A percentile compares a stretch with the other conserved stretches of the same genome.
phyloP scores from a whole-genome alignment of 2,113 vertebrate genomes.

The Cephalophus harveyi region DNA sequence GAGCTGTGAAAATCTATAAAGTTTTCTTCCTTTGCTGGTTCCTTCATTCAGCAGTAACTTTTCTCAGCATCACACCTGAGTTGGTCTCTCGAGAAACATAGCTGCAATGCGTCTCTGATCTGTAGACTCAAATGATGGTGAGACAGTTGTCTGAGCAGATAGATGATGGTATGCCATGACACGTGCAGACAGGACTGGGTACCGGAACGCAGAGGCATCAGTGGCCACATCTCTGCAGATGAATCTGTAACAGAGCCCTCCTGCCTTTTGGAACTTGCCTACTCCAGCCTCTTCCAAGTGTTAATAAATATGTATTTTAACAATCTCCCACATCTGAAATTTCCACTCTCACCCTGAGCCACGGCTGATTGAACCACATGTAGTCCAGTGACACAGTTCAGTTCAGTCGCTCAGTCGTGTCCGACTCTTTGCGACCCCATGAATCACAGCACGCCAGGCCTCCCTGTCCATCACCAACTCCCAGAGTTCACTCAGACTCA shows the following conservation, averaged over 20 bases:
- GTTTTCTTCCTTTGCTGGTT: neutral
- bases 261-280: neutral
- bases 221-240: neutral
- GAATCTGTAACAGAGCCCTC: neutral
- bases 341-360: neutral
- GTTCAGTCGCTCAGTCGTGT: too few species aligned
- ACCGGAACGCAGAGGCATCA: neutral
- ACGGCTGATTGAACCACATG: neutral
- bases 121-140: neutral
- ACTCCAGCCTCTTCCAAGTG: neutral
- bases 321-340: neutral
- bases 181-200: accelerated
- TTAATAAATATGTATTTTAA: neutral
- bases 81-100: neutral
- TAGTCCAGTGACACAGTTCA: neutral
- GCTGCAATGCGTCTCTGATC: too few species aligned
- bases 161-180: neutral
- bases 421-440: accelerated
- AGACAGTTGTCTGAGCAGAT: neutral
- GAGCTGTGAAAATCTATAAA: neutral
- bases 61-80: neutral
- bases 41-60: neutral
- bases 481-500: too few species aligned
- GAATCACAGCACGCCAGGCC: too few species aligned
- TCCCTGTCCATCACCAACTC: too few species aligned